phyloP scores from a whole-genome alignment of 2,888 invertebrate genomes.

The Ormia ochracea region DNA sequence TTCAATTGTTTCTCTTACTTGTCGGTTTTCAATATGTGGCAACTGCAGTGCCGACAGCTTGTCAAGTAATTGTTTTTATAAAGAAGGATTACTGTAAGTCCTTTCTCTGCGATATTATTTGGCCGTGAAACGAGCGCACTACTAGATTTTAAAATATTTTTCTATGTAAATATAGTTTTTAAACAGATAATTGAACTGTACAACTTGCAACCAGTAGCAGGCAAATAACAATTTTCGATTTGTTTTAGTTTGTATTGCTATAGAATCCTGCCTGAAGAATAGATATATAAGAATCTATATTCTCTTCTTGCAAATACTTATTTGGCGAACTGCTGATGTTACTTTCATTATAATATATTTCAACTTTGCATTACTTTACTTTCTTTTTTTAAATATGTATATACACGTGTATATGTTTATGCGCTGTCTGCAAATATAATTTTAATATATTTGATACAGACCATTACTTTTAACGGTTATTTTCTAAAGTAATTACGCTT shows the following conservation, averaged over 20 bases:
- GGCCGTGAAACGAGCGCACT: no score
- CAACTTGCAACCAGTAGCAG: no score
- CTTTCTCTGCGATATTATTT: no score
- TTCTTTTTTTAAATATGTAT: neutral
- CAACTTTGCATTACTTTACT: slow-evolving; percentile 38
- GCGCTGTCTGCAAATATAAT: slow-evolving; percentile 65
- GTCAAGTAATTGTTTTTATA: neutral
- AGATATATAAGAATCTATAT: no score
- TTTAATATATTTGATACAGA: slow-evolving; percentile 76
- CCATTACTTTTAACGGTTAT: slow-evolving; percentile 76
- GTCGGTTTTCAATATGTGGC: slow-evolving; percentile 6
- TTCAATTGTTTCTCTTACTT: neutral
- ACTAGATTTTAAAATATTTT: no score
- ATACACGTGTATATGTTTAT: neutral
- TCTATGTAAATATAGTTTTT: no score
- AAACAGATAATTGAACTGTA: no score
- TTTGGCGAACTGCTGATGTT: slow-evolving; percentile 1
- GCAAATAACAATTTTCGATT: no score
- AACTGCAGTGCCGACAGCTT: neutral
- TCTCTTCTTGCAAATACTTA: neutral
- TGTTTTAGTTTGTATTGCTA: no score
- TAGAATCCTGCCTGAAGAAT: no score
- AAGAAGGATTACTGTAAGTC: no score
- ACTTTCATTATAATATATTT: slow-evolving; percentile 49
- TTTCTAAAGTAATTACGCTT: slow-evolving; percentile 76